These are phyloP conservation scores for Neotoma lepida DNA, from an alignment of 2,113 vertebrate species.

Conservation along the genomic window DNA sequence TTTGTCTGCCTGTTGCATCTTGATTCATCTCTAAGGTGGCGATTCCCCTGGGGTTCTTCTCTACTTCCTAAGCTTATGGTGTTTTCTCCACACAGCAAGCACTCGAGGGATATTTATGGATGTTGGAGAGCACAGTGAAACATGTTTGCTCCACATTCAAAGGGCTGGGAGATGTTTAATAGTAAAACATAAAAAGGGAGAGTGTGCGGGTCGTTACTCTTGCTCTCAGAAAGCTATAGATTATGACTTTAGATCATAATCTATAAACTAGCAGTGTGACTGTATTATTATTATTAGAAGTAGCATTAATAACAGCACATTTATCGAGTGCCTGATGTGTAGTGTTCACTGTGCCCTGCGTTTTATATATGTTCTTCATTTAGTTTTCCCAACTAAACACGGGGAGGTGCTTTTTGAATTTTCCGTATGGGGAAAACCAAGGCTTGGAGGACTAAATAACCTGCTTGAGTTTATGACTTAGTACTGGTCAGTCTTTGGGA, in stretches of 20 bases:
- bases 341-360: neutral
- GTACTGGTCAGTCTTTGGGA: neutral
- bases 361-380: constrained; percentile 7
- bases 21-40: neutral
- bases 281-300: constrained; percentile 58
- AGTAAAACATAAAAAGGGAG: constrained; percentile 55
- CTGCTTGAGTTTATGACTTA: neutral
- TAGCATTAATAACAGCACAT: constrained; percentile 49
- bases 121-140: constrained; percentile 55
- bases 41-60: neutral
- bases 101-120: constrained; percentile 23
- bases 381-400: neutral
- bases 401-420: neutral
- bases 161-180: constrained; percentile 47
- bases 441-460: neutral
- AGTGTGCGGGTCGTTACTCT: constrained; percentile 39
- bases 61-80: neutral
- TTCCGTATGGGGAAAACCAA: constrained; percentile 23
- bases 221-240: constrained; percentile 47
- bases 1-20: neutral
- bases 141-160: constrained; percentile 52
- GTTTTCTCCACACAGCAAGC: neutral
- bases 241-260: constrained; percentile 48
- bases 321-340: constrained; percentile 31
- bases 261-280: constrained; percentile 34